A percentile compares a stretch with the other conserved stretches of the same genome.
phyloP scores from a whole-genome alignment of 2,888 invertebrate genomes.

The Palloptera scutellata region DNA sequence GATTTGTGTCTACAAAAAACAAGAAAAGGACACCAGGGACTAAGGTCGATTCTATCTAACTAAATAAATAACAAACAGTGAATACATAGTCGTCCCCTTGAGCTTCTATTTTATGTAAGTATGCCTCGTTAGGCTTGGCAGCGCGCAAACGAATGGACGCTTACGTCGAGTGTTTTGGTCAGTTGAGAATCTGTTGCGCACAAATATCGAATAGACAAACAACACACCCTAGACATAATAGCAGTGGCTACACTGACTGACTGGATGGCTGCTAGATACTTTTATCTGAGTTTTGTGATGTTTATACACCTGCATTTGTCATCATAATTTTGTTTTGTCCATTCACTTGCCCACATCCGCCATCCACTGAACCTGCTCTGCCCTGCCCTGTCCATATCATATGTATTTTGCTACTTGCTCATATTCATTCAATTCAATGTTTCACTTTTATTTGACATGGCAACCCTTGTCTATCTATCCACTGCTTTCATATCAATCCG shows the following conservation, averaged over 20 bases:
- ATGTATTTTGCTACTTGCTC: constrained; percentile 4
- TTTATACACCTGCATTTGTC: constrained; percentile 32
- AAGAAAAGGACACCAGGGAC: constrained; percentile 16
- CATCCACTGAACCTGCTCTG: background rate
- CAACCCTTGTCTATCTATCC: background rate
- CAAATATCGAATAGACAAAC: background rate
- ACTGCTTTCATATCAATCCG: too few relatives aligned
- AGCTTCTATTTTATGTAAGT: too few relatives aligned
- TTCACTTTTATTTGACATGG: background rate
- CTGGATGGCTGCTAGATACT: background rate
- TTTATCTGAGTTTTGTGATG: constrained; percentile 26
- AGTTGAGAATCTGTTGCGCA: background rate
- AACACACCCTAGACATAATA: background rate
- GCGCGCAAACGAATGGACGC: too few relatives aligned
- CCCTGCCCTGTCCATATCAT: background rate
- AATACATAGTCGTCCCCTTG: background rate
- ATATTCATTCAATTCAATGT: background rate
- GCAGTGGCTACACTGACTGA: background rate
- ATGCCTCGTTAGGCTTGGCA: too few relatives aligned
- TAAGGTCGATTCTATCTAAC: constrained; percentile 8
- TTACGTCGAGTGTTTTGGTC: background rate
- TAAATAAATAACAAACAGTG: constrained; percentile 5
- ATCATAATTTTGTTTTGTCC: constrained; percentile 30
- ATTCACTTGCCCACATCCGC: constrained; percentile 5
- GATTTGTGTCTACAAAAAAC: constrained; percentile 2